These are phyloP conservation scores for Thalassoma bifasciatum DNA, from an alignment of 2,113 vertebrate species.

Conservation along the genomic window DNA sequence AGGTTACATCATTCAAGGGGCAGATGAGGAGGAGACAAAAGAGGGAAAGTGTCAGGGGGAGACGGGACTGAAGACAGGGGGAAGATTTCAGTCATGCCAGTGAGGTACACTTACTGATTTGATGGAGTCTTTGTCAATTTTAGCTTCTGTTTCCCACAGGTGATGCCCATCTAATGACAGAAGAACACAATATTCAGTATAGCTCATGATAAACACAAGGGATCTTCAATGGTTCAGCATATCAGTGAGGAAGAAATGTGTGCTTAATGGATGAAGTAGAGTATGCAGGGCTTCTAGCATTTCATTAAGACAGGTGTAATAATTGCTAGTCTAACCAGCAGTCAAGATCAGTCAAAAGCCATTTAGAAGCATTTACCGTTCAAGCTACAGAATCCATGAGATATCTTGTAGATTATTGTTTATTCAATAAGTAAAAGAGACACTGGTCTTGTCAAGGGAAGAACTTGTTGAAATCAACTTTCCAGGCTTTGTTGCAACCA, in stretches of 20 bases:
- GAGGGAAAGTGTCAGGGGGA: conserved; percentile 56
- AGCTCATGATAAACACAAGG: background rate
- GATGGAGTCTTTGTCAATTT: conserved; percentile 93
- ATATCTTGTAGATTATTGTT: no score
- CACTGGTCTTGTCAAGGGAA: no score
- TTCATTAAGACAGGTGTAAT: no score
- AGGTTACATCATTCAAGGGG: conserved; percentile 81
- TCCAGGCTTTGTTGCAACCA: no score
- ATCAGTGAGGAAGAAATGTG: background rate
- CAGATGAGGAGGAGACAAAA: conserved; percentile 61
- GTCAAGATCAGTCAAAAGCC: no score
- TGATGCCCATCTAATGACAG: conserved; percentile 93
- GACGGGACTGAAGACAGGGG: conserved; percentile 38
- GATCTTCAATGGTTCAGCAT: background rate
- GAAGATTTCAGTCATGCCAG: conserved; percentile 19
- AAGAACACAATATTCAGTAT: conserved; percentile 15
- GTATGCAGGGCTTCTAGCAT: no score
- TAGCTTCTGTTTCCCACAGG: conserved; percentile 98
- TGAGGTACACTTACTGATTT: conserved; percentile 90
- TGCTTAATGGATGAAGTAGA: no score
- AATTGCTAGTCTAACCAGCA: no score
- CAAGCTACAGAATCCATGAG: no score
- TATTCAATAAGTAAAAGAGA: no score
- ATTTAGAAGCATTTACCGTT: background rate
- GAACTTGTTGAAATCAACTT: no score